Evolutionary conservation across 2,888 invertebrate species (phyloP), one percentile per base, ranked within the genome.

Genomic region (Tyria jacobaeae): DNA sequence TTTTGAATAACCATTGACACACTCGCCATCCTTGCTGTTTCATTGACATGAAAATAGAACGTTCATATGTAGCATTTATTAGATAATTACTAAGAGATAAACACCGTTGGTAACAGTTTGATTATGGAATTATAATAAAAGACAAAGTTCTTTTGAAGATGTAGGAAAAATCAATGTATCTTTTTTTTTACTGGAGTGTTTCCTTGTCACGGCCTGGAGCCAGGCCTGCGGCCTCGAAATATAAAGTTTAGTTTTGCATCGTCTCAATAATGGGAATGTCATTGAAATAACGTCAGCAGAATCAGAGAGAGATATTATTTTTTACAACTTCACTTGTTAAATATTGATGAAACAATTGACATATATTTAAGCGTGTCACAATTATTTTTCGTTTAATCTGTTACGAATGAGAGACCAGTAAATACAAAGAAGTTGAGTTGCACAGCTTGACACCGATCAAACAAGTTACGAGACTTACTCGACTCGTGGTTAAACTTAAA

Each of bases 401-500:
- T 48, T 37, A 39, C 25, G 24, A 51, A 48, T 48, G 48, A 25
- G 7, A 60, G n/a, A 54, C 39, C 37, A 39, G 48, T 49, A 53
- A 37, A 41, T 9, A 17, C 14, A 48, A 17, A 49, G 24, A 9
- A 21, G 24, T 31, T 53, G 25, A 47, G 37, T 44, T 24, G 50
- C 25, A 54, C 49, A 60, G 7, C 31, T 25, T 24, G 48, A 24
- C 41, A 41, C 31, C n/a, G 49, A 49, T 60, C 50, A 50, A 41
- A 55, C 60, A 50, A 54, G 60, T 50, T 55, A 41, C 61, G 35
- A 56, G 31, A 44, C 34, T 50, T 31, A 34, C 34, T 10, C 14
- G n/a, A 41, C n/a, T 39, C 25, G 41, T 24, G n/a, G 31, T 24
- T 41, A n/a, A 59, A 44, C 24, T 34, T 25, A 35, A 51, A 39